Conservation (phyloP, 2,888 invertebrate species). For the Taphrorychus bicolor region DNA sequence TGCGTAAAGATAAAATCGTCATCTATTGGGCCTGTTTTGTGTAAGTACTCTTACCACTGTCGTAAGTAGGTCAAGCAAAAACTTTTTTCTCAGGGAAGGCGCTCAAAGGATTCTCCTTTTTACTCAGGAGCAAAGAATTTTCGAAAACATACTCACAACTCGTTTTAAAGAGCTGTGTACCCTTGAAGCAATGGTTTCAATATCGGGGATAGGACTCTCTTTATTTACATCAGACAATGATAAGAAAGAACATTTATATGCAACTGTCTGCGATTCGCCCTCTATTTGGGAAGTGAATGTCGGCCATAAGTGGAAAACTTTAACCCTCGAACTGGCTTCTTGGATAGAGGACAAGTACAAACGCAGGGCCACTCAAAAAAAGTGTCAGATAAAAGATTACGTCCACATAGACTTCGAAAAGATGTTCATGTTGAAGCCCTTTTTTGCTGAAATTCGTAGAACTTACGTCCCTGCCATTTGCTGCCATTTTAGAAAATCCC, state of each 20-base stretch:
- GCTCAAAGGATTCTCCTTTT: conserved; percentile 77
- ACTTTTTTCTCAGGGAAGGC: conserved; percentile 61
- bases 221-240: conserved; percentile 59
- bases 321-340: conserved; percentile 77
- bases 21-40: conserved; percentile 82
- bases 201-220: conserved; percentile 72
- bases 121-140: conserved; percentile 77
- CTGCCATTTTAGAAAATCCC: conserved; percentile 75
- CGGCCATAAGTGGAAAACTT: conserved; percentile 79
- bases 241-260: conserved; percentile 72
- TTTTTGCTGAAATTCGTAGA: conserved; percentile 78
- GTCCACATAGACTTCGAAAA: conserved; percentile 81
- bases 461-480: conserved; percentile 78
- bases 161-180: conserved; percentile 74
- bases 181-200: conserved; percentile 71
- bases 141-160: conserved; percentile 64
- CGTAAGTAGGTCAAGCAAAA: background rate
- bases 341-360: conserved; percentile 85
- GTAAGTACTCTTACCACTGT: conserved; percentile 12
- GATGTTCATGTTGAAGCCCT: conserved; percentile 89
- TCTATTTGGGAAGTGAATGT: conserved; percentile 81
- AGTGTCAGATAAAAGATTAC: conserved; percentile 79
- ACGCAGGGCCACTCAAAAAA: conserved; percentile 58
- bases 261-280: conserved; percentile 72
- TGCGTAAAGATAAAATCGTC: conserved; percentile 75